Evolutionary conservation across 2,113 vertebrate species (phyloP), one percentile per base, ranked within the genome.

Genomic region (Cyphomyrus discorhynchus): DNA sequence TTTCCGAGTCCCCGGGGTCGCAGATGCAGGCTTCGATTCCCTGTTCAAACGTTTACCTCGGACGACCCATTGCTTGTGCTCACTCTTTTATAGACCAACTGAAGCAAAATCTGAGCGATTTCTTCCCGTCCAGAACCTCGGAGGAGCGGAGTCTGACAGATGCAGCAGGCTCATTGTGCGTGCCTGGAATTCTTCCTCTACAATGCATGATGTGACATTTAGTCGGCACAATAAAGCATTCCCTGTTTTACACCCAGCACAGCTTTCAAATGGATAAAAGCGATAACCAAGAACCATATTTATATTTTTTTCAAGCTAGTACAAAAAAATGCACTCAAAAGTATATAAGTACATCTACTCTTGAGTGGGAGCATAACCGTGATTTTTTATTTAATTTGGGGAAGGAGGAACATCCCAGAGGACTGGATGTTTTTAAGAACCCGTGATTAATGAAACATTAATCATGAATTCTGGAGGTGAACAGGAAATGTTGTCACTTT

Each of bases 401-500:
- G 92, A 92, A 91, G 91, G 92, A 93, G 24, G 92, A 45, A 46
- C 24, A 15, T 94, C 91, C 94, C 93, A 17, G 1, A 92, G 93
- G 94, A 95, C 90, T 85, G 91, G 58, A 94, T 94, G 94, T 93
- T 95, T 56, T 95, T 94, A 90, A 90, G 92, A 95, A 94, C 91
- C 89, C 87, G 92, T 95, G 93, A 95, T 96, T 94, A 95, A 95
- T 96, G 93, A 94, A 95, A 94, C 93, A 95, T 95, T 95, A 93
- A 96, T 96, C 95, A 94, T 96, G 89, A 92, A 95, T 95, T 95
- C 95, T 95, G 92, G 93, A 94, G 91, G 89, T 89, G 92, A 94
- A 95, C 93, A 95, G 94, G 94, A 96, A 95, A 94, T 92, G 90
- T 91, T 96, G 95, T 95, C 94, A 95, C 94, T 95, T 93, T 94